Percentiles rank a stretch among this genome's conserved stretches.
phyloP scores from a whole-genome alignment of 2,888 invertebrate species.

The Drosophila tripunctata region DNA sequence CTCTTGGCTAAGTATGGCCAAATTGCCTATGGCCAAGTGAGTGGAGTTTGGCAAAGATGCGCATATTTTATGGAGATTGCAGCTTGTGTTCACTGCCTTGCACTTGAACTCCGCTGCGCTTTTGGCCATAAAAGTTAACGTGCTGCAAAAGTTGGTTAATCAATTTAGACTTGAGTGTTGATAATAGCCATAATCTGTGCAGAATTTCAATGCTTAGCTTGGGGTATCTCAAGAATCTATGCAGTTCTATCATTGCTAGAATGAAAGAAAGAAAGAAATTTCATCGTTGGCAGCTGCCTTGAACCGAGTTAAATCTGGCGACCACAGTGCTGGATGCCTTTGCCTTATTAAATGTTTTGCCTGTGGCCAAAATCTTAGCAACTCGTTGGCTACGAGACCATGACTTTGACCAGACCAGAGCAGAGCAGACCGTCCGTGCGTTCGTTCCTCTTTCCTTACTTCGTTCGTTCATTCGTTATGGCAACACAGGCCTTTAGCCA shows the following conservation, averaged over 20 bases:
- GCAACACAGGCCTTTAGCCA: constrained; percentile 32
- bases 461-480: no score
- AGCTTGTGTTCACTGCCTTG: neutral
- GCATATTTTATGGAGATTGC: constrained; percentile 41
- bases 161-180: constrained; percentile 72
- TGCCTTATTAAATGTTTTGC: constrained; percentile 71
- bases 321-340: constrained; percentile 1
- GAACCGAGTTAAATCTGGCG: constrained; percentile 34
- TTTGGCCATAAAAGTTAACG: constrained; percentile 41
- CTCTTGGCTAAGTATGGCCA: constrained; percentile 11
- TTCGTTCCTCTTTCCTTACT: no score
- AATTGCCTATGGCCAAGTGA: constrained; percentile 52
- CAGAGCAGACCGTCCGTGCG: constrained; percentile 6
- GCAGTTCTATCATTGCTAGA: neutral
- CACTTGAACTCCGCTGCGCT: constrained; percentile 32
- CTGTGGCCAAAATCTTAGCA: constrained; percentile 68
- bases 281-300: constrained; percentile 9
- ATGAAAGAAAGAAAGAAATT: no score
- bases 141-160: constrained; percentile 67
- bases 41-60: constrained; percentile 32
- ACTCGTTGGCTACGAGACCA: constrained; percentile 43
- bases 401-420: constrained; percentile 51
- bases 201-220: constrained; percentile 12
- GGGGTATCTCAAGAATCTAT: neutral
- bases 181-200: constrained; percentile 52